These are phyloP conservation scores for Lepus europaeus DNA, from an alignment of 2,113 vertebrate genomes.

Conservation along the genomic window DNA sequence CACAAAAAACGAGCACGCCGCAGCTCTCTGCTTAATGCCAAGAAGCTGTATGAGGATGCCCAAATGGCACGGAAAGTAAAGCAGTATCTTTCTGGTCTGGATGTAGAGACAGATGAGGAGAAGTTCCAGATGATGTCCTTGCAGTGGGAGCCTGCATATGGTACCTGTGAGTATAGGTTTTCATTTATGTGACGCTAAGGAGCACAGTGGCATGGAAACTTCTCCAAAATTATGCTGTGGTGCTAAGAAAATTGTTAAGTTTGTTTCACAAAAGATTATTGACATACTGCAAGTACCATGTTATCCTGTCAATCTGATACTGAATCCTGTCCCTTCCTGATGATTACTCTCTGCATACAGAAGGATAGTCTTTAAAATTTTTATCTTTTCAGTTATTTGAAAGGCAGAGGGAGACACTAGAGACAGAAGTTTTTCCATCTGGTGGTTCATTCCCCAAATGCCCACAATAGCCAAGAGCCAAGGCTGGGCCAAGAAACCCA, in stretches of 20 bases:
- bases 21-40: conserved; percentile 97
- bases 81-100: conserved; percentile 96
- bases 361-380: not conserved
- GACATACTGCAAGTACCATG: not conserved
- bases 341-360: not conserved
- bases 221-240: not conserved
- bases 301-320: not conserved
- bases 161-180: conserved; percentile 92
- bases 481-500: no score
- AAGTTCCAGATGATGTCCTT: conserved; percentile 95
- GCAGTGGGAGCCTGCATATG: conserved; percentile 96
- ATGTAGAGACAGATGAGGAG: conserved; percentile 95
- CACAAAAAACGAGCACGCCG: conserved; percentile 97
- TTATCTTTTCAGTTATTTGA: no score
- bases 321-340: not conserved
- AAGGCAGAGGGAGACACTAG: no score
- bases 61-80: conserved; percentile 98
- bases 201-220: not conserved
- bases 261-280: not conserved
- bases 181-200: not conserved
- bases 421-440: no score
- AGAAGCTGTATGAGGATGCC: conserved; percentile 98
- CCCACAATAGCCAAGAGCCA: no score
- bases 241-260: conserved; percentile 43
- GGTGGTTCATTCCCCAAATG: no score